These are phyloP conservation scores for Amblyraja radiata DNA, from an alignment of 2,797 vertebrate genomes.

Conservation along the genomic window DNA sequence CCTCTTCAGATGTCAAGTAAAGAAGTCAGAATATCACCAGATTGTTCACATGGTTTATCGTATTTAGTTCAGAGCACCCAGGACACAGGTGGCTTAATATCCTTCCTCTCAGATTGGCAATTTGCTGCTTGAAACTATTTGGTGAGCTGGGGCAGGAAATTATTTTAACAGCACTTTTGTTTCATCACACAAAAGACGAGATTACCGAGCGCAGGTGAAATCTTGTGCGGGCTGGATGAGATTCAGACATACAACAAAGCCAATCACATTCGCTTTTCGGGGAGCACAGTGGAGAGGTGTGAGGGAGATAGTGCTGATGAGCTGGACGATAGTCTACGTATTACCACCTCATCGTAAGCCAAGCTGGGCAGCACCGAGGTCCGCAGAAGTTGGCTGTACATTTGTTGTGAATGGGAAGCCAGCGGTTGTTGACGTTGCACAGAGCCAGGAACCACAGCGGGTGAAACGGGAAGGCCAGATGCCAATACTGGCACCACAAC, in stretches of 20 bases:
- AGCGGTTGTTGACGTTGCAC: constrained; percentile 7
- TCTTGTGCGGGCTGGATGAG: background rate
- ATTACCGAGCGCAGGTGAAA: background rate
- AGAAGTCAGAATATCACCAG: background rate
- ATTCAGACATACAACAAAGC: background rate
- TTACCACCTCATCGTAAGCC: constrained; percentile 22
- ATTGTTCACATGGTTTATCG: background rate
- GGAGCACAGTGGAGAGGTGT: constrained; percentile 7
- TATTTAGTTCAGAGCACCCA: background rate
- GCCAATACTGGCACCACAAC: constrained; percentile 9
- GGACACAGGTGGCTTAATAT: background rate
- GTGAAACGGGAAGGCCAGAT: background rate
- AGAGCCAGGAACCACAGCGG: constrained; percentile 1
- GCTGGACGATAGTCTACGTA: constrained; percentile 7
- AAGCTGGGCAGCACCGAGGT: background rate
- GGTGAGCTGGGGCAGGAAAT: background rate
- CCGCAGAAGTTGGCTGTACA: constrained; percentile 23
- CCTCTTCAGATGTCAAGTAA: background rate
- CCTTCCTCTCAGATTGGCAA: background rate
- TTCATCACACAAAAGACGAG: background rate
- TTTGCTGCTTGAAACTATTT: background rate
- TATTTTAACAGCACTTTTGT: background rate
- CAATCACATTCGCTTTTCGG: constrained; percentile 21
- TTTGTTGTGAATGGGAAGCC: constrained; percentile 28
- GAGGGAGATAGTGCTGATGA: constrained; percentile 13